Base-by-base conservation (phyloP, 1,140 invertebrate species). In the Grapholita molesta region DNA sequence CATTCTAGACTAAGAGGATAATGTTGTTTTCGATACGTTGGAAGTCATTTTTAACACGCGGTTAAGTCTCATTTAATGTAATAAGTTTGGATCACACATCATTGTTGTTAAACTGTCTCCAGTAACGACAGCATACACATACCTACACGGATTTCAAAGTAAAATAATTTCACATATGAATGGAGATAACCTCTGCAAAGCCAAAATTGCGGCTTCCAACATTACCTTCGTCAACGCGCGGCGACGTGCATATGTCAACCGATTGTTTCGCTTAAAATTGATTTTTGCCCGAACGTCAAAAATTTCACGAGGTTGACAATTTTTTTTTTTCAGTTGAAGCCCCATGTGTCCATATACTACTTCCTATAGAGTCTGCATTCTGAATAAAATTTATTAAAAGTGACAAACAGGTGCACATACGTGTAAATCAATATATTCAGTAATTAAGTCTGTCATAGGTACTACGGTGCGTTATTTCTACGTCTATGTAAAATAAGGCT, bases 231-330 rank as follows among this genome's bases (percentile, higher is more conserved):
- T 89, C 85, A 86, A 66, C 61, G 77, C 74, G 66, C 70, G 74
- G 76, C 69, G 75, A 70, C 69, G 72, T 67, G 70, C 72, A 67
- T 70, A 72, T 76, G 66, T 69, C 72, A 38, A 30, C 55, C 71
- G 75, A 84, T 83, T 89, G 85, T 89, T 87, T 84, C 77, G 66
- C 75, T 73, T 79, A 77, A 86, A 86, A 86, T 86, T 87, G 84
- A 86, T 88, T 86, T 82, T 76, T 83, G 78, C 80, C 81, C 74
- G 75, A 76, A 79, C 70, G 85, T 78, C 77, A 83, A 82, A 86
- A 81, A 84, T 83, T 80, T 83, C 64, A 79, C 57, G 55, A 64
- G 64, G 69, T 64, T 68, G 32, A 76, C 73, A 83, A 83, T 84
- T 84, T 38, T n/a, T 38, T 38, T 38, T 38, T 85, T 85, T 83